Percentiles rank a stretch among this genome's conserved stretches.
Evolutionary conservation across 2,888 invertebrate genomes (phyloP).

Genomic region (Caenorhabditis macrosperma): DNA sequence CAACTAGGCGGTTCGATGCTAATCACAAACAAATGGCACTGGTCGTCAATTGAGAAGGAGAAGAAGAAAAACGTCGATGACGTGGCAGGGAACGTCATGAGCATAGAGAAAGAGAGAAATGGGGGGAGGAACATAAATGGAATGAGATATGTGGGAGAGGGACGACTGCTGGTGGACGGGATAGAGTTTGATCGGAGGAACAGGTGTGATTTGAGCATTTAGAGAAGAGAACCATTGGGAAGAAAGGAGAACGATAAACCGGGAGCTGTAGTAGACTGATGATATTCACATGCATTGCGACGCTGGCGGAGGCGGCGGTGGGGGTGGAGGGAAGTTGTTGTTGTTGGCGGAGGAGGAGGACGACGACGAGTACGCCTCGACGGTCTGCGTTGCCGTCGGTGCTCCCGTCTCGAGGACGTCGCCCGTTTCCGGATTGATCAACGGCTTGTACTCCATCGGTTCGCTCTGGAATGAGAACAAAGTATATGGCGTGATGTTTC

Average conservation of each 20-base stretch:
- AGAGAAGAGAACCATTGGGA: constrained; percentile 2
- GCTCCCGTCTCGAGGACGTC: constrained; percentile 10
- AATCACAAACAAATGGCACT: constrained; percentile 59
- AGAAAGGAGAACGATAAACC: constrained; percentile 3
- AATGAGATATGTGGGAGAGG: constrained; percentile 45
- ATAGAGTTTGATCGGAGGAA: not conserved
- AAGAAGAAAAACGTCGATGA: constrained; percentile 5
- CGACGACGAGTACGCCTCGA: constrained; percentile 33
- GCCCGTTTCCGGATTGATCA: constrained; percentile 15
- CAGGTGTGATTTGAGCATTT: constrained; percentile 15
- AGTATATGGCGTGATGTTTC: not conserved
- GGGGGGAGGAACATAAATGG: constrained; percentile 13
- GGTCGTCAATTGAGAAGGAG: constrained; percentile 33
- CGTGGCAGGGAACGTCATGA: constrained; percentile 33
- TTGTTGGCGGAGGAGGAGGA: constrained; percentile 7
- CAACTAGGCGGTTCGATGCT: constrained; percentile 34
- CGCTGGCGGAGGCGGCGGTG: constrained; percentile 33
- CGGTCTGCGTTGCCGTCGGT: constrained; percentile 8
- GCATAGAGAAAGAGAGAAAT: constrained; percentile 17
- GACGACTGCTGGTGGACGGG: not conserved
- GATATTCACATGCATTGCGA: constrained; percentile 31
- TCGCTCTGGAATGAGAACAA: constrained; percentile 34
- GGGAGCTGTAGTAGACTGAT: not conserved
- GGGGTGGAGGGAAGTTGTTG: constrained; percentile 30
- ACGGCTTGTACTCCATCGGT: constrained; percentile 47